phyloP scores from a whole-genome alignment of 2,888 invertebrate species.

The Spilarctia lutea region DNA sequence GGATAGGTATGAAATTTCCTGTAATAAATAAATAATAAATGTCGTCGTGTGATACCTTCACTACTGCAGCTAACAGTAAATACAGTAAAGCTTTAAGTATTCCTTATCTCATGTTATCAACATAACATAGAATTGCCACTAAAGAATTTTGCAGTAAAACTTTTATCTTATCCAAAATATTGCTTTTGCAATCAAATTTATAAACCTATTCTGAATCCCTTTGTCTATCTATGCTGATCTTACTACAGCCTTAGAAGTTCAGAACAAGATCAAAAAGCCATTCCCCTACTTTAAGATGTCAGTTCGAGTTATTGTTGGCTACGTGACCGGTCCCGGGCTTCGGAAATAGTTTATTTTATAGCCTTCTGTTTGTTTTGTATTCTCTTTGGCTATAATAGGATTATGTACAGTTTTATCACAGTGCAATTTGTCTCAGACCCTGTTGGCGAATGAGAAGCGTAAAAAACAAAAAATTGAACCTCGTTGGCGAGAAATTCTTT shows the following conservation, averaged over 20 bases:
- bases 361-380: constrained; percentile 48
- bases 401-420: constrained; percentile 42
- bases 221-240: constrained; percentile 47
- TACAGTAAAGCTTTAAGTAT: background rate
- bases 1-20: too few species aligned
- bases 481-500: background rate
- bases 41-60: too few species aligned
- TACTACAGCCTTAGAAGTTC: constrained; percentile 50
- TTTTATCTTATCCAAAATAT: constrained; percentile 30
- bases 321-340: constrained; percentile 73
- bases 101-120: background rate
- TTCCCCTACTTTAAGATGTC: constrained; percentile 75
- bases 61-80: too few species aligned
- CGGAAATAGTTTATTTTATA: constrained; percentile 63
- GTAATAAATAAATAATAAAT: too few species aligned
- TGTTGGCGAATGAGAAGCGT: constrained; percentile 11
- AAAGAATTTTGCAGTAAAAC: background rate
- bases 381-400: constrained; percentile 41
- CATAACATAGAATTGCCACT: background rate
- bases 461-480: constrained; percentile 15
- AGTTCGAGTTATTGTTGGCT: constrained; percentile 72
- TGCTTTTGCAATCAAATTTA: constrained; percentile 33
- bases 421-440: constrained; percentile 32
- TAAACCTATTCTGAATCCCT: constrained; percentile 38
- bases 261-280: constrained; percentile 77